Evolutionary conservation across 2,113 vertebrate genomes (phyloP).

Genomic region (Hucho hucho): DNA sequence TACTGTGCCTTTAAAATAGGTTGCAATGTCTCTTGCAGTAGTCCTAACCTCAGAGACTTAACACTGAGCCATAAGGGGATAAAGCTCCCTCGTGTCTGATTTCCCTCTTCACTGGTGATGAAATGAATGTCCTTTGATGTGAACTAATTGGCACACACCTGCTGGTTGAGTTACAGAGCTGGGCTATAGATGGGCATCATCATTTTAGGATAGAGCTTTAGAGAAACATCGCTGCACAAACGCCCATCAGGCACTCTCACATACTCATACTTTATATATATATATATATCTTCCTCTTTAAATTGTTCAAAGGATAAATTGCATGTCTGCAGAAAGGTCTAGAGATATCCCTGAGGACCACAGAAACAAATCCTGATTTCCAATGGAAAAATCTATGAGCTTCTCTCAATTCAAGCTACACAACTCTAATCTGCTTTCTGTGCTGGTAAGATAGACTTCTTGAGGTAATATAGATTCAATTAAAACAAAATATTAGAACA

Average conservation of each 20-base stretch:
- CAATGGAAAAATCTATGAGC: not conserved
- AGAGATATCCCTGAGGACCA: not conserved
- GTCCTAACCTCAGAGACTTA: not conserved
- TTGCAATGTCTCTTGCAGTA: too few relatives aligned
- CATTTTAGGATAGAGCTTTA: too few relatives aligned
- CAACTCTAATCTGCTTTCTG: not conserved
- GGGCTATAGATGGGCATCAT: not conserved
- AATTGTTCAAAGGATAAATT: conserved; percentile 5
- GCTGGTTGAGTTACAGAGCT: conserved; percentile 33
- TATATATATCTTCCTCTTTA: not conserved
- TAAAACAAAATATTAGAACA: too few relatives aligned
- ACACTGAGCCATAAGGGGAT: not conserved
- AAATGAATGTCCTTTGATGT: conserved; percentile 53
- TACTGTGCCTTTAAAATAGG: too few relatives aligned
- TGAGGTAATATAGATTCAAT: too few relatives aligned
- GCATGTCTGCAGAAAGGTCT: conserved; percentile 14
- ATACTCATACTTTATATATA: not conserved
- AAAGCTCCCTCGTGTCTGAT: conserved; percentile 13
- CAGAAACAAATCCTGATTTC: conserved; percentile 22
- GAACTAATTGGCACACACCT: conserved; percentile 44
- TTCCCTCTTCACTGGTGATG: conserved; percentile 28
- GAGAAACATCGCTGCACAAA: too few relatives aligned
- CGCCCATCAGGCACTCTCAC: not conserved
- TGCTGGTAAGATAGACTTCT: not conserved
- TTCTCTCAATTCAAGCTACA: too few relatives aligned